A percentile compares a stretch with the other conserved stretches of the same genome.
Evolutionary conservation across 2,113 vertebrate genomes (phyloP).

Genomic region (Glareola pratincola): DNA sequence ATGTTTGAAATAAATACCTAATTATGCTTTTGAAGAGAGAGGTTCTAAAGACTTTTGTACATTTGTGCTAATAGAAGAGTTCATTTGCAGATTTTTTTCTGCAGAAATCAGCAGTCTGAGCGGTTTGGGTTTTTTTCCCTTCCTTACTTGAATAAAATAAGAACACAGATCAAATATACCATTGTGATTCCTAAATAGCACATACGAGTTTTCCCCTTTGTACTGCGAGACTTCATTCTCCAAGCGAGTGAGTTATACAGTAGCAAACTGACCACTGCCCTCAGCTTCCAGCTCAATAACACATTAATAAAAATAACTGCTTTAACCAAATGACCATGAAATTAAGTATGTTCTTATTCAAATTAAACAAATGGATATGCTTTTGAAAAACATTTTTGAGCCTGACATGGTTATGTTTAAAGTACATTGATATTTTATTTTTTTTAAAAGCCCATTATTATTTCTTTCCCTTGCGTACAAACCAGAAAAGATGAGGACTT

Average conservation of each 20-base stretch:
- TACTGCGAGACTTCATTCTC: conserved; percentile 3
- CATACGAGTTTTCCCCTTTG: not conserved
- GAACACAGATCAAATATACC: conserved; percentile 64
- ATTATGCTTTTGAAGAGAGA: conserved; percentile 84
- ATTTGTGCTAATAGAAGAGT: conserved; percentile 80
- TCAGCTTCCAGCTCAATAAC: conserved; percentile 58
- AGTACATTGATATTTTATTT: conserved; percentile 49
- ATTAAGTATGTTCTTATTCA: conserved; percentile 70
- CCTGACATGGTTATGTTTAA: conserved; percentile 47
- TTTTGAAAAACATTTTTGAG: conserved; percentile 67
- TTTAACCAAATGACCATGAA: conserved; percentile 76
- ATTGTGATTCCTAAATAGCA: conserved; percentile 45
- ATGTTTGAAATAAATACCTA: conserved; percentile 86
- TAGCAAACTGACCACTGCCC: conserved; percentile 59
- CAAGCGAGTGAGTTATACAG: conserved; percentile 31
- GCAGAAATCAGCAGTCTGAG: conserved; percentile 78
- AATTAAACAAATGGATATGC: conserved; percentile 60
- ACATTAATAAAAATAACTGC: conserved; percentile 73
- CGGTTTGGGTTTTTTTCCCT: not conserved
- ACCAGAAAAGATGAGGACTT: conserved; percentile 55
- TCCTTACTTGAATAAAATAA: conserved; percentile 70
- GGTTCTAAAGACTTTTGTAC: conserved; percentile 81
- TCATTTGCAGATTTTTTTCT: conserved; percentile 80
- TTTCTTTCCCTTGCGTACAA: conserved; percentile 6
- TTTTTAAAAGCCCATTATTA: conserved; percentile 16